A percentile compares a stretch with the other conserved stretches of the same genome.
These are phyloP conservation scores for Dissostichus mawsoni DNA, from an alignment of 2,113 vertebrate species.

Conservation along the genomic window DNA sequence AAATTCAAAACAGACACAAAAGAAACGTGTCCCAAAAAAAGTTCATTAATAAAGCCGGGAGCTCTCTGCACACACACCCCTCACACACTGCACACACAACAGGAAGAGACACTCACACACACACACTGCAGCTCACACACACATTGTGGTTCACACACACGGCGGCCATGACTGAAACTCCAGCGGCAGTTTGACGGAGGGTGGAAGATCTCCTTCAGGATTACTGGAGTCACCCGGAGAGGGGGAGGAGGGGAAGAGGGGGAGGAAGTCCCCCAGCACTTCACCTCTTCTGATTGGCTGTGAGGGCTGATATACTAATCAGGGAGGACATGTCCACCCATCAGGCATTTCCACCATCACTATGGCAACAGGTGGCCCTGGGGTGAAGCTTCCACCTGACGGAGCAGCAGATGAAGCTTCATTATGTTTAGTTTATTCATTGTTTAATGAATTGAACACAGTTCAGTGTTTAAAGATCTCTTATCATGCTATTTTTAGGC, in stretches of 20 bases:
- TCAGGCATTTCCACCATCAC: slow-evolving; percentile 76
- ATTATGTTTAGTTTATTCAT: no score
- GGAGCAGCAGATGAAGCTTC: slow-evolving; percentile 20
- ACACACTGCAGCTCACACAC: not conserved
- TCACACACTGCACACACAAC: slow-evolving; percentile 77
- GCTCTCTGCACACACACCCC: slow-evolving; percentile 72
- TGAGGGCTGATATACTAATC: slow-evolving; percentile 85
- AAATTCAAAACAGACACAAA: slow-evolving; percentile 26
- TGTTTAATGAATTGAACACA: no score
- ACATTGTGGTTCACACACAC: slow-evolving; percentile 27
- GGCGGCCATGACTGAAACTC: slow-evolving; percentile 36
- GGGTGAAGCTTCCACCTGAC: slow-evolving; percentile 57
- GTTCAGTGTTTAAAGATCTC: no score
- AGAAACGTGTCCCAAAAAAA: slow-evolving; percentile 20
- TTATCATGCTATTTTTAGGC: no score
- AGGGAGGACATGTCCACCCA: slow-evolving; percentile 73
- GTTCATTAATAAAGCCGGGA: slow-evolving; percentile 15
- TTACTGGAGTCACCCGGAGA: slow-evolving; percentile 62
- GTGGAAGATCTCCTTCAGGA: slow-evolving; percentile 72
- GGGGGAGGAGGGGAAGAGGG: slow-evolving; percentile 59
- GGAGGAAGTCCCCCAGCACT: slow-evolving; percentile 75
- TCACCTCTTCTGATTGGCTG: slow-evolving; percentile 79
- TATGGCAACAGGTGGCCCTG: slow-evolving; percentile 81
- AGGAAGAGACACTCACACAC: slow-evolving; percentile 55
- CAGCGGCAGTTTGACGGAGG: slow-evolving; percentile 42